phyloP scores from a whole-genome alignment of 2,888 invertebrate species.

The Stegophylla sp. region DNA sequence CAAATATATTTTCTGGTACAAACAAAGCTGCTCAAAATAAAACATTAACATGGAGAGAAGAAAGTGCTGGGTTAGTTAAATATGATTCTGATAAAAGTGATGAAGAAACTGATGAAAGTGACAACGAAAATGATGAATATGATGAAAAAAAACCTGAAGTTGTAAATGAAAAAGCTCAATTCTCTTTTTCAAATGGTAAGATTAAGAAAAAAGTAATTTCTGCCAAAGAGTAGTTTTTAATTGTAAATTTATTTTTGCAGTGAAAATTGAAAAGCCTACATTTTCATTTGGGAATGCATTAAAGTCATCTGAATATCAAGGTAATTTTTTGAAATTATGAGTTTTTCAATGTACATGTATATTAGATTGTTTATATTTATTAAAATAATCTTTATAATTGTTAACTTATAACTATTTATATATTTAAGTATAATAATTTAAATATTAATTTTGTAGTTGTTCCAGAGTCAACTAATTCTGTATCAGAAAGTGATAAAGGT shows the following conservation, averaged over 20 bases:
- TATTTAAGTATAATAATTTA: neutral
- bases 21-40: constrained; percentile 4
- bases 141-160: constrained; percentile 5
- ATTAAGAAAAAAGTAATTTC: neutral
- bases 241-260: neutral
- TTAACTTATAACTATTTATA: too few species aligned
- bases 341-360: neutral
- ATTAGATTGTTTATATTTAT: neutral
- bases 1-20: constrained; percentile 15
- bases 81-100: constrained; percentile 56
- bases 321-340: constrained; percentile 2
- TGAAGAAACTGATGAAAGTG: constrained; percentile 24
- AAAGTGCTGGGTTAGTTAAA: constrained; percentile 45
- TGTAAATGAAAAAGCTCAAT: constrained; percentile 11
- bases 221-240: neutral
- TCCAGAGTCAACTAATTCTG: neutral
- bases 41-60: constrained; percentile 53
- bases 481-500: neutral
- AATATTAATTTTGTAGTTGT: neutral
- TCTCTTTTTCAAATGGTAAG: constrained; percentile 31
- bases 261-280: constrained; percentile 37
- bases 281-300: neutral
- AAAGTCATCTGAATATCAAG: constrained; percentile 17
- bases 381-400: neutral
- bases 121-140: constrained; percentile 37